phyloP scores from a whole-genome alignment of 1,140 invertebrate genomes.

The Luehdorfia chinensis region DNA sequence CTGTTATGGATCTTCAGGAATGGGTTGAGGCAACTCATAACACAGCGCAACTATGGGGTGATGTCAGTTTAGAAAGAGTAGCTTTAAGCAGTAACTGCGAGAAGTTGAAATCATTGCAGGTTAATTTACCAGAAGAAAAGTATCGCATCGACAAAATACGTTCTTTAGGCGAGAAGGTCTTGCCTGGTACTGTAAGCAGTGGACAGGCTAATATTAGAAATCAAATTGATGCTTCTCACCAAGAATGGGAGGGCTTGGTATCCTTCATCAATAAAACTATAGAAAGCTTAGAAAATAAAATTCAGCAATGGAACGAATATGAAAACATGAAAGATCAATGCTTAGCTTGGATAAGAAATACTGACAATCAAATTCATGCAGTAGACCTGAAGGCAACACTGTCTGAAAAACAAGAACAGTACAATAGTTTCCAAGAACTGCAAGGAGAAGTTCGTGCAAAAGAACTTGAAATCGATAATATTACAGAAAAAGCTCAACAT shows the following conservation, averaged over 20 bases:
- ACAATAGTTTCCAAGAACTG: constrained; percentile 86
- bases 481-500: constrained; percentile 93
- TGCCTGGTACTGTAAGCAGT: constrained; percentile 90
- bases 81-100: constrained; percentile 95
- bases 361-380: constrained; percentile 91
- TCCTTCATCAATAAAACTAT: constrained; percentile 87
- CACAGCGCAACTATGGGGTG: constrained; percentile 91
- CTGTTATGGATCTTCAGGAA: constrained; percentile 91
- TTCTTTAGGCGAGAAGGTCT: constrained; percentile 90
- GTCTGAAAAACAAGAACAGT: constrained; percentile 89
- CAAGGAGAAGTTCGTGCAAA: constrained; percentile 94
- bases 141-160: constrained; percentile 88
- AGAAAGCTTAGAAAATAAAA: constrained; percentile 86
- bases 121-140: constrained; percentile 91
- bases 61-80: constrained; percentile 91
- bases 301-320: constrained; percentile 95
- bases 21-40: constrained; percentile 94
- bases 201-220: constrained; percentile 92
- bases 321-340: constrained; percentile 92
- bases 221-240: constrained; percentile 91
- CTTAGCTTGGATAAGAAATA: constrained; percentile 91
- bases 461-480: constrained; percentile 94
- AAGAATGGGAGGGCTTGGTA: constrained; percentile 92
- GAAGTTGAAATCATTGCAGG: constrained; percentile 89
- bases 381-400: constrained; percentile 92